These are phyloP conservation scores for Microplitis demolitor DNA, from an alignment of 1,140 invertebrate genomes.

Conservation along the genomic window DNA sequence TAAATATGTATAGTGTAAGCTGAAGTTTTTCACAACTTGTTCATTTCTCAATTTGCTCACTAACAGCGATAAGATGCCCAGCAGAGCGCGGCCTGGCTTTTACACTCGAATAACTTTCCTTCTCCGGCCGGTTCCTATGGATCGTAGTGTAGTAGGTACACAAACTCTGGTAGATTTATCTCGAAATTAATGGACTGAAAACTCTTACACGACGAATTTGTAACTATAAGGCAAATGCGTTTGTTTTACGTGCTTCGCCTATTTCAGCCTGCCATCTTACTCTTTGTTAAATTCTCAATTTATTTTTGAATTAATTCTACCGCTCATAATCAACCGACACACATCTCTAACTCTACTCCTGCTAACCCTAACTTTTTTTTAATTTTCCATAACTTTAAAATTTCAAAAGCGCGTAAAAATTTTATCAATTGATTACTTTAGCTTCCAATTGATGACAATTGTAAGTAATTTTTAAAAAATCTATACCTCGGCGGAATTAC, in stretches of 20 bases:
- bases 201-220: constrained; percentile 4
- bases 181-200: constrained; percentile 2
- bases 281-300: not conserved
- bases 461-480: no score
- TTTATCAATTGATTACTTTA: no score
- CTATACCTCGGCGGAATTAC: no score
- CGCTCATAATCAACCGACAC: not conserved
- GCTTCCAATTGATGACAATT: no score
- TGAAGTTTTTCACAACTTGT: not conserved
- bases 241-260: not conserved
- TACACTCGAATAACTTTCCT: not conserved
- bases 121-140: not conserved
- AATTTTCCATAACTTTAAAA: no score
- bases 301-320: not conserved
- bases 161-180: constrained; percentile 2
- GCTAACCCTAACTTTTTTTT: no score
- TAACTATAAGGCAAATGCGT: not conserved
- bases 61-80: not conserved
- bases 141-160: not conserved
- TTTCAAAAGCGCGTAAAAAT: no score
- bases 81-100: not conserved
- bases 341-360: no score
- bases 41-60: not conserved
- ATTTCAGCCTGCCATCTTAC: not conserved
- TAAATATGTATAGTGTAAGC: no score